Base-by-base conservation (phyloP, 2,797 vertebrate species). In the Halcyon badia region DNA sequence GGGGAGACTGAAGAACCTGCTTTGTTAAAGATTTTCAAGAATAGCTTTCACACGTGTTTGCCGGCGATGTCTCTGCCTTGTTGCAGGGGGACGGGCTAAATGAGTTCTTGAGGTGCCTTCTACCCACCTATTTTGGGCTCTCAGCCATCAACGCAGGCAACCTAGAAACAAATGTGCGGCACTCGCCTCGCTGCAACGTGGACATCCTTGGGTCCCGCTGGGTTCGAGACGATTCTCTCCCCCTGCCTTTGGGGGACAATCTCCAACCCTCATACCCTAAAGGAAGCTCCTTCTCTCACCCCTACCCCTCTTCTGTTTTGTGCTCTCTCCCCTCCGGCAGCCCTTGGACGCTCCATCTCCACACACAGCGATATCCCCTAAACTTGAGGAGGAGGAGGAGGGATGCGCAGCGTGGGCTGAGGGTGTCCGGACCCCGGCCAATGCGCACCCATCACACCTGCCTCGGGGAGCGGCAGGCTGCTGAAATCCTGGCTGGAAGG, bases 11-110 rank as follows among this genome's bases (percentile, higher is more conserved):
- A 92, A 94, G 94, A 95, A 93, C 64, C 86, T 84, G 88, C 94
- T 96, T 97, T 89, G 94, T 96, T 93, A 93, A 84, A 94, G 92
- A 54, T 77, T 91, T 94, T 96, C 88, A 89, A 96, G 95, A 97
- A 96, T 72, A 96, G 94, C 90, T 92, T 90, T 70, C 94, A 57
- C 82, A 77, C 19, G 19, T 80, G 78, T 91, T 87, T 83, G 96
- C 89, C 75, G 61, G 92, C 3, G 0, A 69, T 51, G 73, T 28
- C 81, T 79, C 90, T 87, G 92, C 92, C 95, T 94, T 41, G 3
- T 49, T 81, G 87, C 94, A 77, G 81, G 75, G 95, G 83, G 71
- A 89, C 5, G 0, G 87, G 90, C 71, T 87, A 91, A 97, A 96
- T 96, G 82, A 94, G 89, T 75, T 94, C 89, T 80, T 68, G 89